Base-by-base conservation (phyloP, 1,140 invertebrate species). In the Episyrphus balteatus region DNA sequence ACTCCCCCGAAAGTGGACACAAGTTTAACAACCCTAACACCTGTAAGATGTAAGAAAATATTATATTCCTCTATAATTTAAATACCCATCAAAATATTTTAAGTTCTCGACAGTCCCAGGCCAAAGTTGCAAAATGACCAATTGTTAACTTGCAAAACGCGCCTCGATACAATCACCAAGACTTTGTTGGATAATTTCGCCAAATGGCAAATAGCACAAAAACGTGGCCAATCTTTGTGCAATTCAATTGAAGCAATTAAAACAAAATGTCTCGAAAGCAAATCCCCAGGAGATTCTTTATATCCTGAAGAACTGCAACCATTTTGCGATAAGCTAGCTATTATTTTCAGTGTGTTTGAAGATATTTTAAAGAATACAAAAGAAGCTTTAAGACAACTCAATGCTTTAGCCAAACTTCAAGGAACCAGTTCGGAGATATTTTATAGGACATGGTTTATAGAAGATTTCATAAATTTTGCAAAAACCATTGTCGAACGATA, bases 151-250 rank as follows among this genome's bases (percentile, higher is more conserved):
- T 47, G 44, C 17, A 52, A 50, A 40, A 6, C 42, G 15, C 47
- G 51, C 11, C 31, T 55, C 11, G 46, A 50, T n/a, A 13, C 14
- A 8, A 41, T 64, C 13, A 43, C 57, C 0, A 53, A 59, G 7
- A 53, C 54, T 15, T 38, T 64, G 0, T 51, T 57, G 34, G 52
- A 48, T 17, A 59, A 66, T 39, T 62, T 56, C 26, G 42, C 49
- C 18, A 67, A 66, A 45, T 67, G 64, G 64, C 51, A 58, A 10
- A 14, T 61, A 9, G 59, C 64, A 5, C 61, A 67, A 17, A 55
- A 64, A 33, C 54, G 61, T 1, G 64, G 64, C 9, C 44, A 52
- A 0, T 12, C 54, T 0, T 38, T 67, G 7, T 67, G 64, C 38
- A 59, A 54, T 44, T 37, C 53, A 8, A 67, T 67, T 5, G 63